Evolutionary conservation across 2,113 vertebrate species (phyloP).

Genomic region (Rhipidura dahli): DNA sequence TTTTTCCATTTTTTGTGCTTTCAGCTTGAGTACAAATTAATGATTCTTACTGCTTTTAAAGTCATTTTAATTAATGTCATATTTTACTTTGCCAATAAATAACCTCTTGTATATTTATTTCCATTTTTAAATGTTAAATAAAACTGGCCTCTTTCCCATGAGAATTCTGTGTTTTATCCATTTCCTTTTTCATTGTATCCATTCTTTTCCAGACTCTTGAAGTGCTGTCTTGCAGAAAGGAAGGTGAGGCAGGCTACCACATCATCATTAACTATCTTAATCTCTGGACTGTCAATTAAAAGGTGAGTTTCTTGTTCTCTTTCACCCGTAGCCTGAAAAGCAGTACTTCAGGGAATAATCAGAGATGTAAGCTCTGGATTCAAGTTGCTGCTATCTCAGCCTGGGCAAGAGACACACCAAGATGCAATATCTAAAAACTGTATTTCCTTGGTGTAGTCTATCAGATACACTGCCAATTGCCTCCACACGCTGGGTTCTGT

Average conservation of each 20-base stretch:
- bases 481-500: not conserved
- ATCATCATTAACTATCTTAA: not conserved
- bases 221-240: not conserved
- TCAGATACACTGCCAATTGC: not conserved
- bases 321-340: not conserved
- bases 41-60: not conserved
- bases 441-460: not conserved
- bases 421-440: not conserved
- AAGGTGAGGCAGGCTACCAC: not conserved
- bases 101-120: not conserved
- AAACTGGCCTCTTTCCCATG: not conserved
- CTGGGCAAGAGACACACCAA: not conserved
- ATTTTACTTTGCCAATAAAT: not conserved
- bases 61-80: not conserved
- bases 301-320: not conserved
- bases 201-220: not conserved
- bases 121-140: not conserved
- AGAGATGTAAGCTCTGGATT: not conserved
- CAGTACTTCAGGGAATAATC: not conserved
- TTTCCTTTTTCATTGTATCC: not conserved
- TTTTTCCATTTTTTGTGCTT: not conserved
- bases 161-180: not conserved
- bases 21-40: not conserved
- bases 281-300: not conserved
- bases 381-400: not conserved